Base-by-base conservation (phyloP, 2,888 invertebrate genomes). In the Balanococcus diminutus region DNA sequence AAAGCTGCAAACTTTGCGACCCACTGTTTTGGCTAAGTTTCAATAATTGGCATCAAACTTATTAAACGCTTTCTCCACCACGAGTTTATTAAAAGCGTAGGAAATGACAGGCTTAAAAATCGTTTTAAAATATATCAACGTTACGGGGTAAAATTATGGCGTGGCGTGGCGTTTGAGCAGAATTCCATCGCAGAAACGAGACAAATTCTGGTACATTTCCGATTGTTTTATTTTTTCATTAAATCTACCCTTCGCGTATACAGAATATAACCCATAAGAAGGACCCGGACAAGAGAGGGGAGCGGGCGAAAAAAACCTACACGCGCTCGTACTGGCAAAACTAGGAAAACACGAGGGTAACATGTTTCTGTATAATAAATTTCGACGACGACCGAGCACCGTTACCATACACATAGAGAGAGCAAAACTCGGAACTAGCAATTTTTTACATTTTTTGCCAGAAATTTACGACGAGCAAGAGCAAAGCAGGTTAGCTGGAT, bases 11-110 rank as follows among this genome's bases (percentile, higher is more conserved):
- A 79, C 9, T 32, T 79, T 79, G 11, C 2, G n/a, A n/a, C 25
- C 32, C 75, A 79, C 36, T 79, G 75, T 79, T 79, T 79, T 79
- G 75, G 75, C 75, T 36, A 36, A 79, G 32, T 36, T 79, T 79
- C 75, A 79, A 79, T 79, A 79, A 79, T 79, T 79, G 75, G n/a
- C 75, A 36, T 79, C 75, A 79, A 79, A 79, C 75, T 79, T 79
- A 36, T 79, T 36, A 79, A 79, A 79, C 19, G 75, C 28, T 67
- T 67, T 67, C 67, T 79, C 36, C 36, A 28, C 36, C 75, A 19
- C 19, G 75, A 79, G 28, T 79, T 79, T 79, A 79, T 79, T 79
- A 36, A 79, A 79, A 79, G 75, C 75, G 36, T 36, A 36, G 36
- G 67, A 67, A 67, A 28, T 67, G 67, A 79, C 75, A 36, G 75